These are phyloP conservation scores for Sturnira hondurensis DNA, from an alignment of 2,113 vertebrate genomes.

Conservation along the genomic window DNA sequence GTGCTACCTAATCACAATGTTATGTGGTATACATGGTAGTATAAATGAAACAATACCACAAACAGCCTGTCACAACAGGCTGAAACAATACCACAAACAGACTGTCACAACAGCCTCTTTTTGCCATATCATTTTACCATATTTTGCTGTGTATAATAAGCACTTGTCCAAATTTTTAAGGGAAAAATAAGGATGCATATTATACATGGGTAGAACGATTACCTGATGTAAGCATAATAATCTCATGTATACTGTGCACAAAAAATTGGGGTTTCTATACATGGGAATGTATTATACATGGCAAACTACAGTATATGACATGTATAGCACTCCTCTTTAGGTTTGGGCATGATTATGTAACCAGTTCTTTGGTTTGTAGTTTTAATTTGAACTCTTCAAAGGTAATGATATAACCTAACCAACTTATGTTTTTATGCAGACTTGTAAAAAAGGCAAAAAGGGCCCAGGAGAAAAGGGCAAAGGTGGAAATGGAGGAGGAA, in stretches of 20 bases:
- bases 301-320: background rate
- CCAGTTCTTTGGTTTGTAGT: background rate
- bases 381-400: slow-evolving; percentile 47
- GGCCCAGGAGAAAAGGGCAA: slow-evolving; percentile 92
- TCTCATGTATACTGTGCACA: no score
- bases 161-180: no score
- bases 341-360: slow-evolving; percentile 8
- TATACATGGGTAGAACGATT: no score
- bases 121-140: background rate
- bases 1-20: background rate
- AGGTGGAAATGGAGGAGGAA: slow-evolving; percentile 85
- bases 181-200: no score
- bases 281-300: no score
- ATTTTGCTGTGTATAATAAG: no score
- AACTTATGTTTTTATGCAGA: slow-evolving; percentile 77
- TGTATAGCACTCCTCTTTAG: background rate
- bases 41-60: background rate
- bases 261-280: no score
- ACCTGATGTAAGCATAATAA: no score
- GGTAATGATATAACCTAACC: slow-evolving; percentile 16
- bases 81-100: background rate
- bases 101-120: background rate
- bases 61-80: background rate
- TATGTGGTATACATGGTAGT: background rate
- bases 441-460: slow-evolving; percentile 95